Percentiles rank a stretch among this genome's conserved stretches.
These are phyloP conservation scores for Habrosyne pyritoides DNA, from an alignment of 2,888 invertebrate genomes.

Conservation along the genomic window DNA sequence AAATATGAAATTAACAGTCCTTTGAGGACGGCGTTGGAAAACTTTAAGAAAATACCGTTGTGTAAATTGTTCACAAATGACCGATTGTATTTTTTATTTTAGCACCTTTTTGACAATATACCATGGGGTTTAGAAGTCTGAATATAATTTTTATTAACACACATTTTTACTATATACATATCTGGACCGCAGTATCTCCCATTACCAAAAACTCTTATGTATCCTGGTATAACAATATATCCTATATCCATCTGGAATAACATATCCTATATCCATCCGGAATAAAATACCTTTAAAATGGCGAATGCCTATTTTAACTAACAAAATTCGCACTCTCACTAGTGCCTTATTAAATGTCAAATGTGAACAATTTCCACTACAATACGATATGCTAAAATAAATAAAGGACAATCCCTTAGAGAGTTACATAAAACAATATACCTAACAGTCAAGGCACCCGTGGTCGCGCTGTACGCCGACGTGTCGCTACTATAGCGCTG, in stretches of 20 bases:
- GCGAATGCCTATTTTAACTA: too few relatives aligned
- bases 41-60: neutral
- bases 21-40: constrained; percentile 1
- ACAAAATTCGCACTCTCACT: too few relatives aligned
- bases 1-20: constrained; percentile 8
- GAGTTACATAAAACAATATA: constrained; percentile 9
- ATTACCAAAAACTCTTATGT: too few relatives aligned
- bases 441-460: constrained; percentile 36
- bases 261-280: too few relatives aligned
- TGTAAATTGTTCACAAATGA: neutral
- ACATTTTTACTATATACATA: too few relatives aligned
- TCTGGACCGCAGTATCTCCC: too few relatives aligned
- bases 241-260: too few relatives aligned
- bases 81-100: neutral
- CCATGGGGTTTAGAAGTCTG: too few relatives aligned
- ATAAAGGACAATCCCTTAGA: constrained; percentile 37
- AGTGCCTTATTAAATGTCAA: neutral
- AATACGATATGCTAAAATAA: constrained; percentile 15
- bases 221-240: too few relatives aligned
- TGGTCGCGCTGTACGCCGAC: constrained; percentile 17
- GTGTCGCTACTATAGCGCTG: neutral
- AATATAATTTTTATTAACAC: too few relatives aligned
- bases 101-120: too few relatives aligned
- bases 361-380: neutral
- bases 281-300: too few relatives aligned